Evolutionary conservation across 2,797 vertebrate genomes (phyloP).

Genomic region (Erpetoichthys calabaricus): DNA sequence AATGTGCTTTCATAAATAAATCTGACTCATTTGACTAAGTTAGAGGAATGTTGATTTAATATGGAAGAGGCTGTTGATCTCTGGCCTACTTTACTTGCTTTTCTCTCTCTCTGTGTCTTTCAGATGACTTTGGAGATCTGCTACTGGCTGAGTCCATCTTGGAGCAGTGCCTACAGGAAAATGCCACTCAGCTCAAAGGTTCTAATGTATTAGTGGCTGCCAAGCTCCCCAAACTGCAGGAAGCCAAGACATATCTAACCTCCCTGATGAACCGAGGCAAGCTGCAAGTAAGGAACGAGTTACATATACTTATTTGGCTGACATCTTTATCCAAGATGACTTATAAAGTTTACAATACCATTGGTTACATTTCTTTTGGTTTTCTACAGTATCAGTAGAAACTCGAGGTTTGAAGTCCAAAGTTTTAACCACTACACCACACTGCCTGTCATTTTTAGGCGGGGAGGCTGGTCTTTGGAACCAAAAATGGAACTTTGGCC

Average conservation of each 20-base stretch:
- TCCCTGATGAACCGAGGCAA: constrained; percentile 68
- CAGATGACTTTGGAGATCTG: constrained; percentile 77
- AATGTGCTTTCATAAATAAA: too few species aligned
- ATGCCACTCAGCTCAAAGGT: constrained; percentile 58
- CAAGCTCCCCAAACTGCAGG: constrained; percentile 55
- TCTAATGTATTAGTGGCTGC: constrained; percentile 65
- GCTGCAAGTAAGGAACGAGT: constrained; percentile 59
- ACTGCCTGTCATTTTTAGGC: too few species aligned
- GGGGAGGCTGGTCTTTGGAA: too few species aligned
- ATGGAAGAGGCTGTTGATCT: background rate
- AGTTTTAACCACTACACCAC: too few species aligned
- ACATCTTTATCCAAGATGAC: too few species aligned
- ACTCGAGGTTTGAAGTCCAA: too few species aligned
- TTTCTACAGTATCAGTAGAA: too few species aligned
- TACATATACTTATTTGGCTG: background rate
- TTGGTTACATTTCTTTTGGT: too few species aligned
- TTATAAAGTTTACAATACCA: too few species aligned
- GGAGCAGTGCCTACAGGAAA: constrained; percentile 78
- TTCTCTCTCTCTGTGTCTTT: constrained; percentile 16
- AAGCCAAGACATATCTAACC: constrained; percentile 68
- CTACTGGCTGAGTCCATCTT: constrained; percentile 72
- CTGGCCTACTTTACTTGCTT: background rate
- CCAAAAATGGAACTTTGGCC: too few species aligned
- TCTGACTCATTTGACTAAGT: too few species aligned
- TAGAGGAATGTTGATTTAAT: too few species aligned